phyloP scores from a whole-genome alignment of 2,113 vertebrate genomes.

The Cranoglanis bouderius region DNA sequence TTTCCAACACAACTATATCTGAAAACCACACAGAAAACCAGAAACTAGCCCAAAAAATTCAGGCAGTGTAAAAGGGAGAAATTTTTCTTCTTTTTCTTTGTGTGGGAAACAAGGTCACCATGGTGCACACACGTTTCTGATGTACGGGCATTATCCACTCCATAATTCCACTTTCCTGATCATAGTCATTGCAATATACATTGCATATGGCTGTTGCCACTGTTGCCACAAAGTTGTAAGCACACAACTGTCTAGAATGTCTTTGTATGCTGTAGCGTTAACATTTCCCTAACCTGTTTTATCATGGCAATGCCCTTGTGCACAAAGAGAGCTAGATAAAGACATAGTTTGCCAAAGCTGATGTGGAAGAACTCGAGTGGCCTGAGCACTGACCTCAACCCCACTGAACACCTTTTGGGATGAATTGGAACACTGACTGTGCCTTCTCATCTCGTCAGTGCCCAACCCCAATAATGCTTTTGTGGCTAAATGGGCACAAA shows the following conservation, averaged over 20 bases:
- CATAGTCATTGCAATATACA: no score
- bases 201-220: neutral
- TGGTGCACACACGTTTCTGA: neutral
- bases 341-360: neutral
- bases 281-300: neutral
- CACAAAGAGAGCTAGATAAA: neutral
- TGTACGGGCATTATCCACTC: neutral
- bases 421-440: neutral
- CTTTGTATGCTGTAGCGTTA: neutral
- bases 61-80: neutral
- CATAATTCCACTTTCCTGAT: no score
- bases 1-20: neutral
- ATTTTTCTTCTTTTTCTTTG: neutral
- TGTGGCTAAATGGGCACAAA: neutral
- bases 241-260: neutral
- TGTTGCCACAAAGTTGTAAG: neutral
- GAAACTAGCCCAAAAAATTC: neutral
- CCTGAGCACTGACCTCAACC: neutral
- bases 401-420: neutral
- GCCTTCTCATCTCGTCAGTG: neutral
- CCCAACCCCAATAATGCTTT: neutral
- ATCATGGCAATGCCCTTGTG: neutral
- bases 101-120: neutral
- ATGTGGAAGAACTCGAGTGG: neutral
- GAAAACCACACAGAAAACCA: neutral